Evolutionary conservation across 2,113 vertebrate genomes (phyloP).

Genomic region (Romanogobio albipinnatus): DNA sequence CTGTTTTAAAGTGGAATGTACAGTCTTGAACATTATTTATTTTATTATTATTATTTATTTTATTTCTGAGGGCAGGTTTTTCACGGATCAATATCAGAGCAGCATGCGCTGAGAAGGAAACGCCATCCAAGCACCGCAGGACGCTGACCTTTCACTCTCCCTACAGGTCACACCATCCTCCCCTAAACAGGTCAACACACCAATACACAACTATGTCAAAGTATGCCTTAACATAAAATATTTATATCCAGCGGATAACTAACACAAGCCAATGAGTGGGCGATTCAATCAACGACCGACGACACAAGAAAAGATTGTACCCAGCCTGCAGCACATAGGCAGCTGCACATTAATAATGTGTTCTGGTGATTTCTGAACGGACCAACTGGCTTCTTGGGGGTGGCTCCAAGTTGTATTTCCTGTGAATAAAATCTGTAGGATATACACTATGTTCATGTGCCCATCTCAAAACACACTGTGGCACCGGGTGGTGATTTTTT

Average conservation of each 20-base stretch:
- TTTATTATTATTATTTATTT: background rate
- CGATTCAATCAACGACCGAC: background rate
- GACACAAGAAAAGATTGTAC: background rate
- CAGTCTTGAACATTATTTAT: slow-evolving; percentile 56
- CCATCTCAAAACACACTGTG: background rate
- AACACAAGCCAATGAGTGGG: background rate
- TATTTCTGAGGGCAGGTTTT: slow-evolving; percentile 78
- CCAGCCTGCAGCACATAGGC: background rate
- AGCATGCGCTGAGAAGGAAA: slow-evolving; percentile 84
- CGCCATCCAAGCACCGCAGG: slow-evolving; percentile 81
- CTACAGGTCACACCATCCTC: slow-evolving; percentile 79
- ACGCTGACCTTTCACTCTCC: slow-evolving; percentile 86
- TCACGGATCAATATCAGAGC: slow-evolving; percentile 86
- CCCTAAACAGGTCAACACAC: slow-evolving; percentile 75
- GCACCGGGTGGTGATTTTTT: slow-evolving; percentile 22
- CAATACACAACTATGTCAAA: slow-evolving; percentile 50
- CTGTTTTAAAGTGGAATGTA: background rate
- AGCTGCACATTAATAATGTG: background rate
- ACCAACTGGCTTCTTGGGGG: background rate
- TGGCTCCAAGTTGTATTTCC: background rate
- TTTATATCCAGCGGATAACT: background rate
- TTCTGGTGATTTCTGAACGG: slow-evolving; percentile 6
- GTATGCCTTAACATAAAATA: background rate
- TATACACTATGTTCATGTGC: background rate
- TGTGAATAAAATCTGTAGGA: background rate